These are phyloP conservation scores for Marisa cornuarietis DNA, from an alignment of 1,140 invertebrate species.

Conservation along the genomic window DNA sequence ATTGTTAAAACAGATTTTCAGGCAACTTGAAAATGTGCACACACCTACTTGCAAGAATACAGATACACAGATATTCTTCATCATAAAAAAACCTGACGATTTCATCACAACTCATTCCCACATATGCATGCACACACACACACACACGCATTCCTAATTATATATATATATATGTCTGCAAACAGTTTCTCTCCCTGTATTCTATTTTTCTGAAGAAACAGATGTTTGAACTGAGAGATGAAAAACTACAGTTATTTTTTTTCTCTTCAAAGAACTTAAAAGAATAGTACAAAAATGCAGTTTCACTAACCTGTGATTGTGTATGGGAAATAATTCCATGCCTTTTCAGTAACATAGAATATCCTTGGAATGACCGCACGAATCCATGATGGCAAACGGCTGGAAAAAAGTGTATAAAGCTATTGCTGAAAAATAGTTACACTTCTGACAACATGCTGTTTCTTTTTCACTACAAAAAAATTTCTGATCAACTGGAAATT, in stretches of 20 bases:
- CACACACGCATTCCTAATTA: background rate
- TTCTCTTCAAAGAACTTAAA: background rate
- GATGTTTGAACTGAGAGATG: background rate
- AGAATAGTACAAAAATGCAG: background rate
- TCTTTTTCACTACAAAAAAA: background rate
- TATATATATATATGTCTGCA: background rate
- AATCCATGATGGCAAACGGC: constrained; percentile 89
- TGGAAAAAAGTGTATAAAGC: constrained; percentile 65
- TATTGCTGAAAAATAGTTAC: background rate
- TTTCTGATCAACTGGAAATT: background rate
- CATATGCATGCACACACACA: background rate
- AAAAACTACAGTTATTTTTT: background rate
- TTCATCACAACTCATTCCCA: background rate
- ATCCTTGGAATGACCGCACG: constrained; percentile 86
- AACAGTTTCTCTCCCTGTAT: background rate
- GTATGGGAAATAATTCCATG: constrained; percentile 95
- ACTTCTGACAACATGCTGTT: background rate
- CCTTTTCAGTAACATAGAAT: constrained; percentile 93
- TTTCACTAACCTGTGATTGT: constrained; percentile 81
- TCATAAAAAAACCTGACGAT: background rate
- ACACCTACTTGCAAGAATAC: background rate
- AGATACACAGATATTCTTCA: background rate
- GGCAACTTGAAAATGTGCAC: too few relatives aligned
- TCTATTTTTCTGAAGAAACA: background rate
- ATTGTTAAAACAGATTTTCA: too few relatives aligned